Base-by-base conservation (phyloP, 2,797 vertebrate species). In the Anabas testudineus region DNA sequence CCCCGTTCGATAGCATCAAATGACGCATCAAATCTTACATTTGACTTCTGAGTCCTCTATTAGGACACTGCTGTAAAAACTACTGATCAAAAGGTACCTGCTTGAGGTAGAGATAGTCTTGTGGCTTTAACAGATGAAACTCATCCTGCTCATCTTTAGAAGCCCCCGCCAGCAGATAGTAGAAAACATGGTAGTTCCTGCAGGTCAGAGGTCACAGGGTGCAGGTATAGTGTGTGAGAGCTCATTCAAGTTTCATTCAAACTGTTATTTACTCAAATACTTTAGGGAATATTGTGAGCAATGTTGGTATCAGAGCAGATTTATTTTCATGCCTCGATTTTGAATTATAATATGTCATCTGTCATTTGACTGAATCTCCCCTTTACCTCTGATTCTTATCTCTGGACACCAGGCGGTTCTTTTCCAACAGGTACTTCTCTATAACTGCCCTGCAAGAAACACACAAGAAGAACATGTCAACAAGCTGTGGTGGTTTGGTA, bases 101-200 rank as follows among this genome's bases (percentile, higher is more conserved):
- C 63, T 96, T 96, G 95, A 99, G 97, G 95, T 99, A 99, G 94
- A 93, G 92, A 91, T 98, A 99, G 81, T 98, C 95, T 90, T 96
- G 91, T 0, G 96, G 96, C 78, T 93, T 93, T 75, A 95, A 87
- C 9, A 99, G 95, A 83, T 93, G 94, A 83, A 98, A 96, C 88
- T 97, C 95, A 72, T 92, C 91, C 69, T 86, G 94, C 74, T 98
- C 96, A 2, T 97, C 95, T 74, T 94, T 93, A 26, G 84, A 95
- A 39, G 96, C 95, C 5, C 97, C 98, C 52, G 95, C 92, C 75
- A 99, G 89, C 91, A 99, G 93, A 78, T 98, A 98, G 91, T 99
- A 99, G 85, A 99, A 99, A n/a, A 99, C 97, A 6, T 99, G 98
- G 86, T 95, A 99, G 93, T 97, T 99, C 92, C 98, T 99, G 85